Percentiles rank a stretch among this genome's conserved stretches.
These are phyloP conservation scores for Steinernema feltiae DNA, from an alignment of 1,140 invertebrate genomes.

Conservation along the genomic window DNA sequence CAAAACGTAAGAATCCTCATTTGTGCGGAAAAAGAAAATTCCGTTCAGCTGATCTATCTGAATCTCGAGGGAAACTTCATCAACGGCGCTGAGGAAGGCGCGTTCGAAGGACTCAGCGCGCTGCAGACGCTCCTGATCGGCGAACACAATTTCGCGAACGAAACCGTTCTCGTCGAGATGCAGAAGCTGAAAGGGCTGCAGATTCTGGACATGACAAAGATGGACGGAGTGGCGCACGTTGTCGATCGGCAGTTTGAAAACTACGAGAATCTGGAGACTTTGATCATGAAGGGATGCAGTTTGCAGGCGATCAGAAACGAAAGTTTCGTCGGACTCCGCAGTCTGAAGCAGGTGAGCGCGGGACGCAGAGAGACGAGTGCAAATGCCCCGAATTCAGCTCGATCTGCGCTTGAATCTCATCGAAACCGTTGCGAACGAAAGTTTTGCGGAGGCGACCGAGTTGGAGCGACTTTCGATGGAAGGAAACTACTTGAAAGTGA, in stretches of 20 bases:
- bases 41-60: constrained; percentile 42
- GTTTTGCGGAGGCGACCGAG: constrained; percentile 17
- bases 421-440: constrained; percentile 26
- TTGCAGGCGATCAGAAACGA: constrained; percentile 11
- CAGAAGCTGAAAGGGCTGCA: neutral
- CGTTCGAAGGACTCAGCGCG: constrained; percentile 28
- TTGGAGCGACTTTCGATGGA: neutral
- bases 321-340: neutral
- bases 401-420: constrained; percentile 41
- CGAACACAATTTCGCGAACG: constrained; percentile 48
- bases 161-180: constrained; percentile 35
- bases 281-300: constrained; percentile 20
- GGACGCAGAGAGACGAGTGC: neutral
- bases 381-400: constrained; percentile 25
- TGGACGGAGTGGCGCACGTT: constrained; percentile 20
- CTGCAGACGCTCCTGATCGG: constrained; percentile 43
- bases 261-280: constrained; percentile 17
- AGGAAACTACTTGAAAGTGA: constrained; percentile 36
- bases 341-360: neutral
- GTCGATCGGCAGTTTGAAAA: constrained; percentile 1
- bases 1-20: neutral
- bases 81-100: constrained; percentile 29
- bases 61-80: constrained; percentile 40
- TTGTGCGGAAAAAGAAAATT: neutral
- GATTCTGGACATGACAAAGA: constrained; percentile 21